phyloP scores from a whole-genome alignment of 2,888 invertebrate species.

The Craniophora ligustri region DNA sequence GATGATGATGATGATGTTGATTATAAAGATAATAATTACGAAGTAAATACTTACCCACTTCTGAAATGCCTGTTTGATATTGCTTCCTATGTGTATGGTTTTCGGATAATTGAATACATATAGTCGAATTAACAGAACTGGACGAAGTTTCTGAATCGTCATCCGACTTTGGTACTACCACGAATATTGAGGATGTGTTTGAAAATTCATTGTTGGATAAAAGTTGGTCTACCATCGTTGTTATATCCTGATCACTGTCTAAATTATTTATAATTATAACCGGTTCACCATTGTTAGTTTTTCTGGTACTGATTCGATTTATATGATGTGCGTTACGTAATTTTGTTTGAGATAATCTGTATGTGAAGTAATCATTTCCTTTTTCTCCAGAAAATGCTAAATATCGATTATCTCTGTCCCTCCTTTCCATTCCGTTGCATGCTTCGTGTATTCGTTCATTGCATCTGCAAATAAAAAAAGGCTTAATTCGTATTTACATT shows the following conservation, averaged over 20 bases:
- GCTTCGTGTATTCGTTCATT: neutral
- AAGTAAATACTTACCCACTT: constrained; percentile 3
- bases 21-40: no score
- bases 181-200: constrained; percentile 62
- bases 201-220: constrained; percentile 48
- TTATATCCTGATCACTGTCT: constrained; percentile 50
- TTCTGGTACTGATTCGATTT: constrained; percentile 5
- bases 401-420: constrained; percentile 1
- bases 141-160: constrained; percentile 35
- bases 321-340: neutral
- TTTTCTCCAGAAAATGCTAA: neutral
- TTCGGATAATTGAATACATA: constrained; percentile 26
- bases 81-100: neutral
- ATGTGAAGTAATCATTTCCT: constrained; percentile 34
- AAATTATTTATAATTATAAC: constrained; percentile 56
- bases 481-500: neutral
- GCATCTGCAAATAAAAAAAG: constrained; percentile 11
- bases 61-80: neutral
- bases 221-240: constrained; percentile 57
- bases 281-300: constrained; percentile 29
- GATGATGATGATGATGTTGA: no score
- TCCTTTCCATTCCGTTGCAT: neutral
- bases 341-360: constrained; percentile 40
- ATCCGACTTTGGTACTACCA: constrained; percentile 62
- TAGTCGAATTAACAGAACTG: constrained; percentile 11